Conservation (phyloP, 2,888 invertebrate genomes). For the Leptopilina drosophilae region DNA sequence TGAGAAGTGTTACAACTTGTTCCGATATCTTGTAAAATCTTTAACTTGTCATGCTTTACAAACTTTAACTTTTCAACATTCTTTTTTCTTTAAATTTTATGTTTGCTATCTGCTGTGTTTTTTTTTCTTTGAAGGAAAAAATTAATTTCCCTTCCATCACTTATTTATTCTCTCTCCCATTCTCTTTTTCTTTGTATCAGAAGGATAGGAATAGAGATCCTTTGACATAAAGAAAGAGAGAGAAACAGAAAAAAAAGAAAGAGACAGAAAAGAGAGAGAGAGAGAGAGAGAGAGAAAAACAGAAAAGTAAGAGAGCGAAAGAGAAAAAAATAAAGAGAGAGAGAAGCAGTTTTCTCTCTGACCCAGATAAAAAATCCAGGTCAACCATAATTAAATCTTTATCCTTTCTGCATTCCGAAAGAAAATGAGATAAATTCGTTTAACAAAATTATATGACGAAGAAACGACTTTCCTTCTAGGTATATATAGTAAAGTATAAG, state of each 20-base stretch:
- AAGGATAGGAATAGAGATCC: too few species aligned
- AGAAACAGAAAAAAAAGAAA: too few species aligned
- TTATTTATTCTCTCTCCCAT: constrained; percentile 20
- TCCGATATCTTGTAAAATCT: constrained; percentile 73
- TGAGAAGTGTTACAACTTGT: constrained; percentile 63
- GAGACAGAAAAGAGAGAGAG: too few species aligned
- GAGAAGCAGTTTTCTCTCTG: not conserved
- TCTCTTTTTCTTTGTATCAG: not conserved
- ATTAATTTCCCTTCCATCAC: constrained; percentile 37
- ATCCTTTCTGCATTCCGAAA: not conserved
- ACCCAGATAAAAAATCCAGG: constrained; percentile 13
- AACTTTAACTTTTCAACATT: constrained; percentile 52
- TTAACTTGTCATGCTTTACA: constrained; percentile 59
- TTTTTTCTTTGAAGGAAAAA: constrained; percentile 41
- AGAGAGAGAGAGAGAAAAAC: too few species aligned
- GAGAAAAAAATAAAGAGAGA: too few species aligned
- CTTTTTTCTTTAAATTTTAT: constrained; percentile 9
- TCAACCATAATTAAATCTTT: constrained; percentile 6
- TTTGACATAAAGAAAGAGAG: too few species aligned
- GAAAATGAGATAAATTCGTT: not conserved
- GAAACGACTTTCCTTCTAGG: not conserved
- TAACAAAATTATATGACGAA: not conserved
- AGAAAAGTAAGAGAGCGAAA: too few species aligned
- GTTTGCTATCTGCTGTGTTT: constrained; percentile 18
- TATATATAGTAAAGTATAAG: not conserved